A percentile compares a stretch with the other conserved stretches of the same genome.
Evolutionary conservation across 2,113 vertebrate genomes (phyloP).

Genomic region (Lophius piscatorius): DNA sequence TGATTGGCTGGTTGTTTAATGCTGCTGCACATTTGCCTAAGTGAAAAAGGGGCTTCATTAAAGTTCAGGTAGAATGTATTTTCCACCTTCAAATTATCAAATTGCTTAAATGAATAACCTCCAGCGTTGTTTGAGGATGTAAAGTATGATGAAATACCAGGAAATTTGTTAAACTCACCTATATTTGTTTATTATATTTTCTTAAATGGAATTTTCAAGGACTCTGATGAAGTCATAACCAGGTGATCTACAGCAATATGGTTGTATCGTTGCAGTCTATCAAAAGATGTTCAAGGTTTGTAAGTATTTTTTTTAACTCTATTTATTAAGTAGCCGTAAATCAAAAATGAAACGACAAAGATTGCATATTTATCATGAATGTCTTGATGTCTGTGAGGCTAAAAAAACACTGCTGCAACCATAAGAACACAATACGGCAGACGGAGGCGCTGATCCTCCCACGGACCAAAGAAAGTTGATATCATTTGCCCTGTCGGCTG

Average conservation of each 20-base stretch:
- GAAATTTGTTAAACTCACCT: too few relatives aligned
- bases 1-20: conserved; percentile 40
- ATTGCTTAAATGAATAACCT: conserved; percentile 23
- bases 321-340: too few relatives aligned
- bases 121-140: conserved; percentile 9
- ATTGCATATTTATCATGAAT: too few relatives aligned
- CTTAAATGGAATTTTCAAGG: conserved; percentile 32
- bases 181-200: conserved; percentile 33
- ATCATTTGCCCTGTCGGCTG: conserved; percentile 43
- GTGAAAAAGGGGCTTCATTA: conserved; percentile 26
- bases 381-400: too few relatives aligned
- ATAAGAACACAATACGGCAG: not conserved
- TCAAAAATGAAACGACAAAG: too few relatives aligned
- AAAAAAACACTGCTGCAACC: not conserved
- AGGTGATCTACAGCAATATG: too few relatives aligned
- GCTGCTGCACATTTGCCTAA: conserved; percentile 13
- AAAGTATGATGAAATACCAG: conserved; percentile 53
- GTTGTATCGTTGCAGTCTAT: too few relatives aligned
- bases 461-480: conserved; percentile 63
- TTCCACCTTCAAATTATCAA: conserved; percentile 27
- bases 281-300: conserved; percentile 33
- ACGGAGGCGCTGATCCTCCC: too few relatives aligned
- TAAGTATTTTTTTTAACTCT: too few relatives aligned
- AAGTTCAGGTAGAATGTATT: conserved; percentile 21
- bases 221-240: too few relatives aligned